phyloP scores from a whole-genome alignment of 1,140 invertebrate species.

The Caenorhabditis remanei region DNA sequence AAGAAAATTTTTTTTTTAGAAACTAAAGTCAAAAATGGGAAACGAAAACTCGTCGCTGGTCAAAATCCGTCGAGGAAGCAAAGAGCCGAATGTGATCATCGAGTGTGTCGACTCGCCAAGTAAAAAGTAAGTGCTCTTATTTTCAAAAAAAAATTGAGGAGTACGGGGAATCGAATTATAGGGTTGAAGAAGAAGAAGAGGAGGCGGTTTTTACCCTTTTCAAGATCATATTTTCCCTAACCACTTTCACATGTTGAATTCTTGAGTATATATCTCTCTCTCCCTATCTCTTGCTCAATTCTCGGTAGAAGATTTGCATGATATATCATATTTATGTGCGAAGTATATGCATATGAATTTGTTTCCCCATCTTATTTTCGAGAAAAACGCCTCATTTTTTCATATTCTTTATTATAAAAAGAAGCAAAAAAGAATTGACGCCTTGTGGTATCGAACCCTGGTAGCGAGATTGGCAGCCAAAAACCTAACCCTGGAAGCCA shows the following conservation, averaged over 20 bases:
- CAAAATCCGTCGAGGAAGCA: constrained; percentile 28
- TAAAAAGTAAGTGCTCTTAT: constrained; percentile 17
- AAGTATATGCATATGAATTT: no score
- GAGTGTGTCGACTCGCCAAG: constrained; percentile 16
- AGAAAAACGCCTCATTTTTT: no score
- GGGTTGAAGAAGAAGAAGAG: neutral
- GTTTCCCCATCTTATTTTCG: no score
- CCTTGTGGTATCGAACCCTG: no score
- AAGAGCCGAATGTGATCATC: constrained; percentile 44
- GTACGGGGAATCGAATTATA: constrained; percentile 4
- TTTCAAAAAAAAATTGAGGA: neutral
- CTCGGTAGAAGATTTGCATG: no score
- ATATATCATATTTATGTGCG: no score
- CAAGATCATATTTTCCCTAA: neutral
- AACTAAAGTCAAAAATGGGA: constrained; percentile 17
- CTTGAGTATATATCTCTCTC: no score
- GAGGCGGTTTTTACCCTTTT: constrained; percentile 9
- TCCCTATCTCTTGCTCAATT: no score
- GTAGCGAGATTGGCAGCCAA: no score
- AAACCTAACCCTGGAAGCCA: no score
- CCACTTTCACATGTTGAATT: no score
- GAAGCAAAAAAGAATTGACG: neutral
- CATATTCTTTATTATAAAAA: neutral
- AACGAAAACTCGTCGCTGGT: constrained; percentile 47
- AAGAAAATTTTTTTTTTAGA: neutral